Percentiles rank a stretch among this genome's conserved stretches.
Conservation (phyloP, 2,888 invertebrate genomes). For the Ormyrus rosae region DNA sequence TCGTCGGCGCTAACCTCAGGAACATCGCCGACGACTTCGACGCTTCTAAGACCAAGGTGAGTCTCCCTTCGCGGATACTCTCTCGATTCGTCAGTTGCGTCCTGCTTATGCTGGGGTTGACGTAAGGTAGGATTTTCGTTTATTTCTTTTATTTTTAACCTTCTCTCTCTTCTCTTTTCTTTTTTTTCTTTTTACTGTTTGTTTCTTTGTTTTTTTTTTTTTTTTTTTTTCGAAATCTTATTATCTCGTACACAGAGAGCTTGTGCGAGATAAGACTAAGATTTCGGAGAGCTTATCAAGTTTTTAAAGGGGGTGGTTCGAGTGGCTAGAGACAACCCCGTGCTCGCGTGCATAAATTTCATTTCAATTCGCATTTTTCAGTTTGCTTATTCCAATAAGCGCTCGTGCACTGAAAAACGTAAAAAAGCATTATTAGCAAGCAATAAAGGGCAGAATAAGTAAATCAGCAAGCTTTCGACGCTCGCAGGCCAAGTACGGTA, state of each 20-base stretch:
- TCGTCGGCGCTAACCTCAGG: conserved; percentile 72
- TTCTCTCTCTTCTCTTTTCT: no score
- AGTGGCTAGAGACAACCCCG: no score
- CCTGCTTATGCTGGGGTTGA: neutral
- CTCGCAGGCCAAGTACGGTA: neutral
- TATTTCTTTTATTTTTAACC: neutral
- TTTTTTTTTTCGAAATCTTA: no score
- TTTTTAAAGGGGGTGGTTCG: no score
- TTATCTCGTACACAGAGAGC: no score
- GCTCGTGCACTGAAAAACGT: neutral
- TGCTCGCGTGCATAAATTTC: no score
- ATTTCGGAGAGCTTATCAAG: no score
- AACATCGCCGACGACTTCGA: conserved; percentile 75
- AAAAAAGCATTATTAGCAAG: neutral
- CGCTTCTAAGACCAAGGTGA: conserved; percentile 73
- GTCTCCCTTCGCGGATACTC: neutral
- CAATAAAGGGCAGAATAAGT: neutral
- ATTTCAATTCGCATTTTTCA: no score
- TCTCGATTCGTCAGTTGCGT: no score
- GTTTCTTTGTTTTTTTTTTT: no score
- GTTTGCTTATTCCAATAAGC: neutral
- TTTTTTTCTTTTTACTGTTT: no score
- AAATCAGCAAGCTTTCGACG: neutral
- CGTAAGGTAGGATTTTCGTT: neutral
- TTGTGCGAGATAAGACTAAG: no score